Evolutionary conservation across 2,797 vertebrate species (phyloP).

Genomic region (Decapterus maruadsi): DNA sequence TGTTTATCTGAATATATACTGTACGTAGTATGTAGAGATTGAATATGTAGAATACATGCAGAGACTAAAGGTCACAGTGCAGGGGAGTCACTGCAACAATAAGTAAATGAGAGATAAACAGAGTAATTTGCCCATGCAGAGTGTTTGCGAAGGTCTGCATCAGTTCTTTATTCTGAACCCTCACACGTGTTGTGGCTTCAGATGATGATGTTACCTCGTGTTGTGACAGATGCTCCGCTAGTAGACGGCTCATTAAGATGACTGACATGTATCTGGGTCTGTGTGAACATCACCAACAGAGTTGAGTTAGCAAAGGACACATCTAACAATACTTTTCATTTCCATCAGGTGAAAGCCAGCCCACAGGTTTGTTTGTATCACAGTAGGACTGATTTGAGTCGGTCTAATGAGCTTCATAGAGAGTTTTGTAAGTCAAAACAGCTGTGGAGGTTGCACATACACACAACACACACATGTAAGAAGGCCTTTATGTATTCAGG

Average conservation of each 20-base stretch:
- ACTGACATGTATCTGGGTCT: not conserved
- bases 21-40: not conserved
- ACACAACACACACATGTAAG: not conserved
- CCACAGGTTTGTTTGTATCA: slow-evolving; percentile 6
- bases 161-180: slow-evolving; percentile 17
- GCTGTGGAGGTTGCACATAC: slow-evolving; percentile 23
- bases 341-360: slow-evolving; percentile 6
- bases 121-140: not conserved
- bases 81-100: not conserved
- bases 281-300: not conserved
- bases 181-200: slow-evolving; percentile 11
- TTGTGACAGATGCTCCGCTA: slow-evolving; percentile 19
- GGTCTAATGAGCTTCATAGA: slow-evolving; percentile 20
- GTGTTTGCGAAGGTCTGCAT: slow-evolving; percentile 13
- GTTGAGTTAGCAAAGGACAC: not conserved
- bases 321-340: not conserved
- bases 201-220: not conserved
- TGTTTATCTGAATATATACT: not conserved
- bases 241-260: slow-evolving; percentile 20
- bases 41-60: not conserved
- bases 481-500: slow-evolving; percentile 19
- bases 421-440: slow-evolving; percentile 28
- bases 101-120: not conserved
- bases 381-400: slow-evolving; percentile 23
- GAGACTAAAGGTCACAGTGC: not conserved